phyloP scores from a whole-genome alignment of 2,113 vertebrate genomes.

The Felis chaus region DNA sequence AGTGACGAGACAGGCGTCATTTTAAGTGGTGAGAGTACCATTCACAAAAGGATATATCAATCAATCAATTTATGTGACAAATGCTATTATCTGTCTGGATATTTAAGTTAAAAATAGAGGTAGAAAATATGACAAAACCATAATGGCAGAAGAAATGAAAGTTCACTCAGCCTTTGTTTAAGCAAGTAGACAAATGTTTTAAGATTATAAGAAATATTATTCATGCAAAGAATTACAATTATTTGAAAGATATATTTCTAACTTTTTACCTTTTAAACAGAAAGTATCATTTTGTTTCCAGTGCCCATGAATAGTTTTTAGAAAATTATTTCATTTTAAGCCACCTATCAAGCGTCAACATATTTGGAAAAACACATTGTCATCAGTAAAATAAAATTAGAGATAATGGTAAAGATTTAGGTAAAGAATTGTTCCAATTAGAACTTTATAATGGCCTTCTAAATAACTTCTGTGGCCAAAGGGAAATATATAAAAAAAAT shows the following conservation, averaged over 20 bases:
- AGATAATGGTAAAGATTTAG: not conserved
- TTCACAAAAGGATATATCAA: not conserved
- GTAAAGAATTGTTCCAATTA: constrained; percentile 24
- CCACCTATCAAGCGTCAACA: not conserved
- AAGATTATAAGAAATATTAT: not conserved
- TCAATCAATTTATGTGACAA: not conserved
- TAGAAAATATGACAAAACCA: not conserved
- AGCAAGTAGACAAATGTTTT: not conserved
- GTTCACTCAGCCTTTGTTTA: not conserved
- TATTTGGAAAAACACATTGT: constrained; percentile 39
- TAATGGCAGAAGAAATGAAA: not conserved
- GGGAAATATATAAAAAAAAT: not conserved
- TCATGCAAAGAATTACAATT: not conserved
- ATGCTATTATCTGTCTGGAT: not conserved
- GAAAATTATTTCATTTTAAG: constrained; percentile 45
- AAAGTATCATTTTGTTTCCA: not conserved
- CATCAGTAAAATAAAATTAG: constrained; percentile 25
- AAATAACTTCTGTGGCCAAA: not conserved
- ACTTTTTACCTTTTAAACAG: not conserved
- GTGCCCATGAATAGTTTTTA: not conserved
- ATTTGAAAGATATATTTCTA: not conserved
- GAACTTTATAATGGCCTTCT: constrained; percentile 20
- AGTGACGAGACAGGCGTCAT: not conserved
- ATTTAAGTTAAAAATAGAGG: constrained; percentile 16
- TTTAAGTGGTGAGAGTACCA: not conserved